These are phyloP conservation scores for Cisticola juncidis DNA, from an alignment of 2,113 vertebrate species.

Conservation along the genomic window DNA sequence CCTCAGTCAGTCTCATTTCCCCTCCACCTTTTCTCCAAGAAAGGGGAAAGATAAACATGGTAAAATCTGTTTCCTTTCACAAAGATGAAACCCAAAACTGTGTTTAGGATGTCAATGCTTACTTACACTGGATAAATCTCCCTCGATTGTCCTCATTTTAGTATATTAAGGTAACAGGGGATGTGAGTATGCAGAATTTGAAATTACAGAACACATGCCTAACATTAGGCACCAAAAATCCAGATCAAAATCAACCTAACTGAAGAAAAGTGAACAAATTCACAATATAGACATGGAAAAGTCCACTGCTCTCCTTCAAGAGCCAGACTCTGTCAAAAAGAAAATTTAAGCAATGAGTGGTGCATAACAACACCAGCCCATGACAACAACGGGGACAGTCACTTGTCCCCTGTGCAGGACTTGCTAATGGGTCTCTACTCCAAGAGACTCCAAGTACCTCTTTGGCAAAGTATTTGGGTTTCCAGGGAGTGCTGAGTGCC, in stretches of 20 bases:
- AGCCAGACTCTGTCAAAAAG: neutral
- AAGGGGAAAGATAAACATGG: neutral
- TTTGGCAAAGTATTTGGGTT: slow-evolving; percentile 88
- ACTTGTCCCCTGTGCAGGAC: neutral
- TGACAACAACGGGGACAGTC: neutral
- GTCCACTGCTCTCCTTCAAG: neutral
- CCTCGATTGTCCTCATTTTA: fast-evolving
- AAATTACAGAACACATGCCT: neutral
- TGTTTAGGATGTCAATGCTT: neutral
- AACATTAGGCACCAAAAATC: neutral
- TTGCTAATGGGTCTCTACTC: neutral
- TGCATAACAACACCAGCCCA: neutral
- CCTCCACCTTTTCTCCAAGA: neutral
- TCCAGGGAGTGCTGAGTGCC: slow-evolving; percentile 77
- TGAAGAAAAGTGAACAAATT: neutral
- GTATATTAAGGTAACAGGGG: neutral
- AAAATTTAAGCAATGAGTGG: neutral
- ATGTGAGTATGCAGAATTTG: neutral
- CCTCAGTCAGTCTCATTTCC: neutral
- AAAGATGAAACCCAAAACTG: neutral
- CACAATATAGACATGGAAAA: neutral
- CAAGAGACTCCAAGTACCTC: slow-evolving; percentile 77
- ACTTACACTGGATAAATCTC: neutral
- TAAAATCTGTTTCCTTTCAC: neutral
- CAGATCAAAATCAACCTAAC: neutral